phyloP scores from a whole-genome alignment of 2,797 vertebrate genomes.

The Chaetophractus vellerosus region DNA sequence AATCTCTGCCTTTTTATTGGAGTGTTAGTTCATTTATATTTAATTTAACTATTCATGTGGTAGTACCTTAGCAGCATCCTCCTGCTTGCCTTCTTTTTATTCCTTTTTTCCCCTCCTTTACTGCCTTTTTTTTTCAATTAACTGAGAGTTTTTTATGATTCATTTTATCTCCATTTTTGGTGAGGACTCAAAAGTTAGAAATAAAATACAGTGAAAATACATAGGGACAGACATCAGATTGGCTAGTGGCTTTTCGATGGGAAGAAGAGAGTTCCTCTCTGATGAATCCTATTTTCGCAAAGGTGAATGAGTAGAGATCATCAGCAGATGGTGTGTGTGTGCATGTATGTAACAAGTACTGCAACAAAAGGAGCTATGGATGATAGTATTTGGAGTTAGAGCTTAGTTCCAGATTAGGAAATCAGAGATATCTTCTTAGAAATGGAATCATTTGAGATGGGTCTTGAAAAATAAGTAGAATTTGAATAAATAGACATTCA shows the following conservation, averaged over 20 bases:
- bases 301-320: neutral
- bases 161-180: neutral
- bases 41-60: neutral
- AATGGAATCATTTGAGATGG: neutral
- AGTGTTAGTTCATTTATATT: neutral
- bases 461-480: neutral
- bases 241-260: neutral
- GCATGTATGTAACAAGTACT: neutral
- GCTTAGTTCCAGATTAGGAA: neutral
- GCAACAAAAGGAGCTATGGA: neutral
- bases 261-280: neutral
- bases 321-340: neutral
- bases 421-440: neutral
- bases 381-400: neutral
- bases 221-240: neutral
- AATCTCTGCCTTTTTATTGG: constrained; percentile 10
- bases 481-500: neutral
- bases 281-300: neutral
- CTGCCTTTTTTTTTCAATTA: neutral
- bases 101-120: neutral
- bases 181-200: neutral
- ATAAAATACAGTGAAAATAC: neutral
- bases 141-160: neutral
- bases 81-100: neutral
- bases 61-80: neutral